phyloP scores from a whole-genome alignment of 2,113 vertebrate species.

The Burhinus oedicnemus region DNA sequence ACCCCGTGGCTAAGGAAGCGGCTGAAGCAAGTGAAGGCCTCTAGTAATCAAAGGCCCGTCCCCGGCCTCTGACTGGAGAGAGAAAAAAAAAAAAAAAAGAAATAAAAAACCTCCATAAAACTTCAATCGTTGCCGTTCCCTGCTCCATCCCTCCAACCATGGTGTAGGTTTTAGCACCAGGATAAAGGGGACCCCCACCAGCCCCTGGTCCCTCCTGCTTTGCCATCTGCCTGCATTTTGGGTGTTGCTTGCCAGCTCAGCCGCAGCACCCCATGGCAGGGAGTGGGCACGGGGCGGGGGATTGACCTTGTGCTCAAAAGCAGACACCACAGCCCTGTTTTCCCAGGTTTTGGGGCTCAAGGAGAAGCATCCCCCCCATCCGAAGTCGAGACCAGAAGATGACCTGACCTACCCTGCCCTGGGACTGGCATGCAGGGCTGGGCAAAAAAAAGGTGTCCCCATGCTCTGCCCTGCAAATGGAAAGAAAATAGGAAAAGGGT shows the following conservation, averaged over 20 bases:
- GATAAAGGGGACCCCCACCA: neutral
- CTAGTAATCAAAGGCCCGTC: constrained; percentile 32
- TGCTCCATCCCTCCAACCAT: neutral
- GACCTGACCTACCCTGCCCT: neutral
- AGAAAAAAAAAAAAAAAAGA: neutral
- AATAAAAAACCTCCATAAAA: neutral
- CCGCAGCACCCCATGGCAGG: fast-evolving
- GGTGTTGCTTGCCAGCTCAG: neutral
- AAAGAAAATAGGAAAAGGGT: neutral
- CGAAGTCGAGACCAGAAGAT: fast-evolving
- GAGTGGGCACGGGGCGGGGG: too few relatives aligned
- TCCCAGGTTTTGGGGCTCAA: neutral
- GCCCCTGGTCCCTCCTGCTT: fast-evolving
- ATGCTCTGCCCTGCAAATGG: neutral
- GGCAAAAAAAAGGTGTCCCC: neutral
- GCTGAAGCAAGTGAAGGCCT: neutral
- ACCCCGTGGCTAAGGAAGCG: neutral
- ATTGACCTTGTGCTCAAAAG: neutral
- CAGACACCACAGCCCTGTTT: neutral
- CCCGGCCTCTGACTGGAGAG: neutral
- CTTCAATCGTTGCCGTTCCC: neutral
- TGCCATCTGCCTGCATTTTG: neutral
- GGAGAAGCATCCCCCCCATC: neutral
- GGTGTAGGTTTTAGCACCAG: neutral
- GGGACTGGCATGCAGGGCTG: fast-evolving